Conservation (phyloP, 2,797 vertebrate genomes). For the Chloroceryle inda region DNA sequence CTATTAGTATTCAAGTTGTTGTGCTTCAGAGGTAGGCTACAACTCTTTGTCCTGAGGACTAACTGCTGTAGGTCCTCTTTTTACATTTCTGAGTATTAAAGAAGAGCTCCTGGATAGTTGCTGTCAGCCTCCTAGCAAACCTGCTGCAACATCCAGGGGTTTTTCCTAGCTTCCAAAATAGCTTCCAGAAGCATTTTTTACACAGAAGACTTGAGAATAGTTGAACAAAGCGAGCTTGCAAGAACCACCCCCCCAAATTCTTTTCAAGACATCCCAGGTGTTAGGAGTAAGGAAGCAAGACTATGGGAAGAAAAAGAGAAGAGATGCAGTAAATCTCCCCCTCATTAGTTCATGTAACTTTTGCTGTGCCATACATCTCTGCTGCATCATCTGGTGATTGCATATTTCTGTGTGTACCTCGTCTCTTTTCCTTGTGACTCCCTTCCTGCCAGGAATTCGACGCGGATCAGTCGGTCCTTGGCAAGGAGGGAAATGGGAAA, state of each 20-base stretch:
- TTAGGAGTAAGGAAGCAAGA: background rate
- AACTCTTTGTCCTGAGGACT: background rate
- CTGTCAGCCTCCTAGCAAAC: background rate
- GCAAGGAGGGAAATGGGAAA: background rate
- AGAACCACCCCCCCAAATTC: background rate
- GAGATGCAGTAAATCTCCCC: background rate
- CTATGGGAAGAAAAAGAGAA: background rate
- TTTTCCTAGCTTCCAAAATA: background rate
- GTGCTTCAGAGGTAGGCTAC: background rate
- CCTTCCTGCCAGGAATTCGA: background rate
- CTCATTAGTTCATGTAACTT: background rate
- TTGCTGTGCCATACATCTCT: background rate
- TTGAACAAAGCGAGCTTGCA: background rate
- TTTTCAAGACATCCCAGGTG: background rate
- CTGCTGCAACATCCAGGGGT: background rate
- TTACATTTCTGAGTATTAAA: background rate
- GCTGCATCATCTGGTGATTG: background rate
- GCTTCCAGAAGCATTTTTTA: background rate
- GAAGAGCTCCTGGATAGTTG: background rate
- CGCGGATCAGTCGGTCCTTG: background rate
- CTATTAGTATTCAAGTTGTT: background rate
- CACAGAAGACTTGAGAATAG: background rate
- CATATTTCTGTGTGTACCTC: background rate
- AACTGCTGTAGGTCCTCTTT: background rate
- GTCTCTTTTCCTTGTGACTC: background rate